Evolutionary conservation across 2,113 vertebrate species (phyloP), one percentile per base, ranked within the genome.

Genomic region (Cavia porcellus): DNA sequence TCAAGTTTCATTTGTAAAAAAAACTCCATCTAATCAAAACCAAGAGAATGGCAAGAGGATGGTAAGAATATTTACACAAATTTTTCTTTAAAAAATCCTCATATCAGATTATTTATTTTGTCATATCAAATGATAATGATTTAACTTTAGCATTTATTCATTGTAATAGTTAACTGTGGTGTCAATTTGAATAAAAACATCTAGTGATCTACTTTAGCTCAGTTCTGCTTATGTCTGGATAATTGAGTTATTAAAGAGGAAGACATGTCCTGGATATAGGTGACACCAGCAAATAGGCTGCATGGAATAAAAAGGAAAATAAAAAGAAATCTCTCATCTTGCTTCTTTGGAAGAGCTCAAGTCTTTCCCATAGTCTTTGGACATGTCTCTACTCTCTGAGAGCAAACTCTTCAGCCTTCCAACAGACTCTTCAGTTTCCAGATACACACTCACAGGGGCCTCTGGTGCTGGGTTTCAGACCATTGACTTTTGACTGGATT

Each of bases 141-240:
- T 88, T 59, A 81, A 91, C 72, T 86, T 89, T 74, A 92, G 8
- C n/a, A 93, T 55, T 80, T 86, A 84, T 81, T 80, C 28, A 79
- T 61, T 38, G 38, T 9, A 42, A 75, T 75, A 75, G 38, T 75
- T 45, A 75, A 13, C 72, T 75, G 72, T 75, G n/a, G 38, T 45
- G 9, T 75, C 10, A 75, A 25, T 19, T 75, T 75, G n/a, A 45
- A 25, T 45, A 45, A 75, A 42, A 42, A 42, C 10, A 74, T 9
- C 38, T 11, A 38, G 70, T 38, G 19, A n/a, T n/a, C 7, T 38
- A 72, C 19, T 38, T 38, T 25, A 74, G 70, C 38, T 74, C 22
- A 25, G 38, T 75, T 75, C 72, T 45, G 72, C 10, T 24, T 75
- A 38, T 45, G 38, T 1, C 38, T 75, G 22, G 38, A 42, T 75